phyloP scores from a whole-genome alignment of 2,113 vertebrate genomes.

The Rhegmatorhina hoffmannsi region DNA sequence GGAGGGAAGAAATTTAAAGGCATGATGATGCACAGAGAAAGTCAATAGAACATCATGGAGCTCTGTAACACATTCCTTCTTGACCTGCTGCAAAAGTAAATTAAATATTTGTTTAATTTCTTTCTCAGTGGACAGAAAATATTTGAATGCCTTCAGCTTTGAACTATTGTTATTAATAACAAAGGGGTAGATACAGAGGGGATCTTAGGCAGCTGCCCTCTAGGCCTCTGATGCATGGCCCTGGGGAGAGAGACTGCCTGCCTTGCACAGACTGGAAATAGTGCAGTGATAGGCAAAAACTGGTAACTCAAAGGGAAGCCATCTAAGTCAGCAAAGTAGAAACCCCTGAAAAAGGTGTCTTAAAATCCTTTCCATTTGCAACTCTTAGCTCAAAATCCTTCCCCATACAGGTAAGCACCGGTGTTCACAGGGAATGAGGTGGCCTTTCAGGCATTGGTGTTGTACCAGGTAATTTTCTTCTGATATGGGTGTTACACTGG shows the following conservation, averaged over 20 bases:
- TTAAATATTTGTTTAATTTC: not conserved
- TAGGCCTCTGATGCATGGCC: fast-evolving
- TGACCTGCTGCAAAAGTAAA: not conserved
- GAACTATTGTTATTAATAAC: not conserved
- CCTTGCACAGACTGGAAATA: not conserved
- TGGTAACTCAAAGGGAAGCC: not conserved
- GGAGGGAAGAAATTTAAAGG: not conserved
- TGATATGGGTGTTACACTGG: not conserved
- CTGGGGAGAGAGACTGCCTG: not conserved
- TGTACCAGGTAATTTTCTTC: not conserved
- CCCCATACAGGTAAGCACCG: not conserved
- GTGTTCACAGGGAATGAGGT: not conserved
- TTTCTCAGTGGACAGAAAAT: not conserved
- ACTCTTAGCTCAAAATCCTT: not conserved
- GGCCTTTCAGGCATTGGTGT: fast-evolving
- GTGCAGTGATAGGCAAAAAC: not conserved
- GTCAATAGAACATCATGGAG: not conserved
- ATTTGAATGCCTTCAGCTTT: not conserved
- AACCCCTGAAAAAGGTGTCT: not conserved
- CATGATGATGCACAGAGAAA: not conserved
- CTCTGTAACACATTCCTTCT: not conserved
- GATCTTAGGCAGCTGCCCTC: not conserved
- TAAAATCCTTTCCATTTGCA: not conserved
- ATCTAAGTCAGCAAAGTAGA: not conserved
- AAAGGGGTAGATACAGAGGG: not conserved